Evolutionary conservation across 2,797 vertebrate species (phyloP), one percentile per base, ranked within the genome.

Genomic region (Falco columbarius): DNA sequence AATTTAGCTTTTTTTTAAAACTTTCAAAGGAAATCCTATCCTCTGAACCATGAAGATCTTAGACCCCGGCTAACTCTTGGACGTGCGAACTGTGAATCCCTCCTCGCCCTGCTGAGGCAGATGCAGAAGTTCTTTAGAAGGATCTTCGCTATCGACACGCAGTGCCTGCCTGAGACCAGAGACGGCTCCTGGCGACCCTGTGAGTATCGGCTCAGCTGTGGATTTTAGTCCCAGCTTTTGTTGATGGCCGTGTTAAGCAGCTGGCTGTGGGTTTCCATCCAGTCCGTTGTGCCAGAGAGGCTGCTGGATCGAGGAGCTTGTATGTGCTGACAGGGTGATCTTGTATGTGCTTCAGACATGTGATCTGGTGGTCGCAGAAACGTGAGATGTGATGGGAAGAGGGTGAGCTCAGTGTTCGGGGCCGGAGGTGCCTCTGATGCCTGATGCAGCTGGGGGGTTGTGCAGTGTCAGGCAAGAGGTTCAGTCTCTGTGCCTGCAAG

Each of bases 41-140:
- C 47, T 70, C 76, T 79, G 91, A 97, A 95, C 93, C 70, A 97
- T 95, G 95, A 97, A 93, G 95, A 95, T 71, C 94, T 84, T 97
- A 75, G 96, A 97, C 62, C 96, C 95, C 1, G 96, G 96, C 46
- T 96, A 97, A 96, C 88, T n/a, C 76, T 40, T 23, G 59, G 77
- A 74, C 0, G 42, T 16, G 3, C 67, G n/a, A 20, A 8, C 13
- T 30, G 15, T 20, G 38, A 52, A 29, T 51, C 85, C 79, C 16
- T 49, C 44, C 26, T 49, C 1, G 12, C 85, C 80, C 56, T 46
- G 40, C 75, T 42, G 91, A 77, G 68, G 85, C 93, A 89, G 94
- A 91, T 94, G 85, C 83, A 95, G 82, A 79, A 75, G 46, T 47
- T 56, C 62, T 66, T 42, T 0, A 6, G 70, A 36, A 80, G 86